A percentile compares a stretch with the other conserved stretches of the same genome.
phyloP scores from a whole-genome alignment of 2,888 invertebrate genomes.

The Sinodicranocentrus sp. region DNA sequence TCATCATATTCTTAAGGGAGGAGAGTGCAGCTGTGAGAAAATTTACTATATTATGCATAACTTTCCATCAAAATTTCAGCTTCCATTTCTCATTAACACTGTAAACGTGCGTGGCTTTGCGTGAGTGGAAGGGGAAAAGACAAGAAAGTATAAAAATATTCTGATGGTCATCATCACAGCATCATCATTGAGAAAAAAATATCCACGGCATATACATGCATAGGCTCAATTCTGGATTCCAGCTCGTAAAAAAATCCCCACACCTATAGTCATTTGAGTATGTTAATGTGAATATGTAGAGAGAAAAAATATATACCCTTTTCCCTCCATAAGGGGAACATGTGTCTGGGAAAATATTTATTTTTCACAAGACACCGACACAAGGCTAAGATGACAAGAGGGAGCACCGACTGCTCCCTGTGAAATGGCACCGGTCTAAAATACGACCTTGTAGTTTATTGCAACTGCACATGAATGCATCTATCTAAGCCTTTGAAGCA shows the following conservation, averaged over 20 bases:
- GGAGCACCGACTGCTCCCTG: constrained; percentile 3
- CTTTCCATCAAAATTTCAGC: constrained; percentile 27
- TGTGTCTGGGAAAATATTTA: constrained; percentile 39
- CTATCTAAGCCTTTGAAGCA: too few species aligned
- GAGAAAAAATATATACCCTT: background rate
- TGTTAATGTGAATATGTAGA: constrained; percentile 16
- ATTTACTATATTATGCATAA: constrained; percentile 20
- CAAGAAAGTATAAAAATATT: background rate
- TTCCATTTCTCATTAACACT: constrained; percentile 39
- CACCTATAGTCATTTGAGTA: background rate
- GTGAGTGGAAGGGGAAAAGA: background rate
- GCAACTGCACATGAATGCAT: constrained; percentile 46
- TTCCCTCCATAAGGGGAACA: constrained; percentile 17
- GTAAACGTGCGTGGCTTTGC: constrained; percentile 40
- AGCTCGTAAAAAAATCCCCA: too few species aligned
- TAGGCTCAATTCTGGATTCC: background rate
- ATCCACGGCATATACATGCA: background rate
- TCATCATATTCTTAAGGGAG: background rate
- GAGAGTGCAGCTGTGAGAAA: constrained; percentile 1
- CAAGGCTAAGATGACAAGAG: background rate
- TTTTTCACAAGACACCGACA: constrained; percentile 40
- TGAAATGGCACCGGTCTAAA: constrained; percentile 45
- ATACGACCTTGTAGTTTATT: constrained; percentile 52
- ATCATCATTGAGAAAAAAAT: constrained; percentile 11
- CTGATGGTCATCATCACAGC: background rate